phyloP scores from a whole-genome alignment of 2,888 invertebrate genomes.

The Zhengitettix transpicula region DNA sequence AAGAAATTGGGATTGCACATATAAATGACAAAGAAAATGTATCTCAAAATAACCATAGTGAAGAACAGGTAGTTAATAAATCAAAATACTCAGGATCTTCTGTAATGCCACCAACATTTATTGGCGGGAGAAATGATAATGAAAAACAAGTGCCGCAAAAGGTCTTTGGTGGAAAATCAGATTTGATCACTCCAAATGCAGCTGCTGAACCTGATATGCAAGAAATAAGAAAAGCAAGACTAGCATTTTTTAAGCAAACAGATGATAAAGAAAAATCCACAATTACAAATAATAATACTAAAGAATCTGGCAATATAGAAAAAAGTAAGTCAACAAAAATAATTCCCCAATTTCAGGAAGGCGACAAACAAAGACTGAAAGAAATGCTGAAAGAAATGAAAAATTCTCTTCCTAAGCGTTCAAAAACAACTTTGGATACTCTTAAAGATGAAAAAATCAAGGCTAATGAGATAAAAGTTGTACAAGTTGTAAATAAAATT shows the following conservation, averaged over 20 bases:
- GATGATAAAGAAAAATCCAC: constrained; percentile 1
- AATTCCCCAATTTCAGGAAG: constrained; percentile 9
- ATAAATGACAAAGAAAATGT: no score
- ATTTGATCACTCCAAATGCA: not conserved
- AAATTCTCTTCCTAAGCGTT: constrained; percentile 47
- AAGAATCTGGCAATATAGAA: constrained; percentile 3
- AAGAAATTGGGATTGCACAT: no score
- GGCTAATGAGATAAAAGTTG: no score
- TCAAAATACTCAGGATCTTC: no score
- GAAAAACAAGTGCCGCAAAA: no score
- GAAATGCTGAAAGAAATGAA: constrained; percentile 65
- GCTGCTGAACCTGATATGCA: constrained; percentile 17
- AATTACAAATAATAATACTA: not conserved
- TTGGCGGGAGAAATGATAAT: constrained; percentile 4
- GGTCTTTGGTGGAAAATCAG: no score
- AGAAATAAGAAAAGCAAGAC: constrained; percentile 23
- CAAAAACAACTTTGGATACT: not conserved
- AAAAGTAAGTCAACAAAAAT: constrained; percentile 1
- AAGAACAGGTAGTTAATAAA: no score
- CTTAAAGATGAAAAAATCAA: no score
- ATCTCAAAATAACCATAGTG: no score
- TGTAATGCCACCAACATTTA: constrained; percentile 10
- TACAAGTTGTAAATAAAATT: not conserved
- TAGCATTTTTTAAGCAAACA: constrained; percentile 22
- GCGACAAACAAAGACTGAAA: constrained; percentile 29